A percentile compares a stretch with the other conserved stretches of the same genome.
phyloP scores from a whole-genome alignment of 2,888 invertebrate genomes.

The Synanthedon formicaeformis region DNA sequence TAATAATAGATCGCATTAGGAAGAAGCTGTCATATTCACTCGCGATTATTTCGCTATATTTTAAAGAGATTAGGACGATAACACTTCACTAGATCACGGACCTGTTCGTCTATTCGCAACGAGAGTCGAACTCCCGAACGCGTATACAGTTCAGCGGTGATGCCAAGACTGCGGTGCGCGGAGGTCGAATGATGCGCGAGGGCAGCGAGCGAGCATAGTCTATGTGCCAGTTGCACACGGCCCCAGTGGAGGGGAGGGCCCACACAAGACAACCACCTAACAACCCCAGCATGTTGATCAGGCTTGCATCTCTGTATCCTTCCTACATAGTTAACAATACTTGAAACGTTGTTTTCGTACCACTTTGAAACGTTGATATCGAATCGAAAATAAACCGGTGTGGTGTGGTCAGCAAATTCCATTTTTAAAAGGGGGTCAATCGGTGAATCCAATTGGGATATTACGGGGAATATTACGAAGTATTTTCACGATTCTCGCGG shows the following conservation, averaged over 20 bases:
- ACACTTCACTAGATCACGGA: slow-evolving; percentile 61
- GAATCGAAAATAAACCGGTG: too few species aligned
- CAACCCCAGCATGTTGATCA: slow-evolving; percentile 6
- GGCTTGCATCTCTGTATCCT: slow-evolving; percentile 3
- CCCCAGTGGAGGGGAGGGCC: slow-evolving; percentile 58
- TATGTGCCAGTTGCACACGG: slow-evolving; percentile 67
- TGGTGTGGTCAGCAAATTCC: too few species aligned
- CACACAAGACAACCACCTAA: slow-evolving; percentile 8
- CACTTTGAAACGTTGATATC: slow-evolving; percentile 4
- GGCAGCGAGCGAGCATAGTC: slow-evolving; percentile 61
- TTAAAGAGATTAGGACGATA: slow-evolving; percentile 27
- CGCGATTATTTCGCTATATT: slow-evolving; percentile 33
- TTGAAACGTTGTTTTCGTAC: slow-evolving; percentile 4
- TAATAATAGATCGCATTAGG: slow-evolving; percentile 57
- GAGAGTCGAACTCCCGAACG: slow-evolving; percentile 66
- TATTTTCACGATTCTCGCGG: neutral
- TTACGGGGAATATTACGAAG: too few species aligned
- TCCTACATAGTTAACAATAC: slow-evolving; percentile 1
- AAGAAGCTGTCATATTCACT: slow-evolving; percentile 50
- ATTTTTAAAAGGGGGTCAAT: too few species aligned
- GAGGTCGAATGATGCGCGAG: slow-evolving; percentile 68
- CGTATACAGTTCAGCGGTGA: slow-evolving; percentile 59
- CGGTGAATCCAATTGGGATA: too few species aligned
- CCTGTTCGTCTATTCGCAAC: slow-evolving; percentile 69
- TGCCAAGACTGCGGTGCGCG: slow-evolving; percentile 67